phyloP scores from a whole-genome alignment of 2,888 invertebrate species.

The Phaonia tiefii region DNA sequence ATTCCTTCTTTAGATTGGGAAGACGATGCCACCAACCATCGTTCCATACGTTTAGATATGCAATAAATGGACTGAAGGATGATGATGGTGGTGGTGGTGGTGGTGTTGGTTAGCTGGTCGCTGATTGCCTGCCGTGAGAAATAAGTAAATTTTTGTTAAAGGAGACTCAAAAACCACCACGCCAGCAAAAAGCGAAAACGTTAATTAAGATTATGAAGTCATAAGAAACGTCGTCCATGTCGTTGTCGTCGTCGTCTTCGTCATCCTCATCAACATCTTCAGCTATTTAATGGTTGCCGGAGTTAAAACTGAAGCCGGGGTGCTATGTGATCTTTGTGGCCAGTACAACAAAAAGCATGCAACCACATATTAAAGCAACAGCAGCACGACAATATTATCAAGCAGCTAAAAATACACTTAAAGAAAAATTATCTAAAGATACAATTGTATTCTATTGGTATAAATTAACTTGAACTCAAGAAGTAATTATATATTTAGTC shows the following conservation, averaged over 20 bases:
- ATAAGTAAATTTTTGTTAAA: conserved; percentile 67
- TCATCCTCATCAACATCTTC: conserved; percentile 58
- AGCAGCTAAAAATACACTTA: not conserved
- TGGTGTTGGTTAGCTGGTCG: conserved; percentile 29
- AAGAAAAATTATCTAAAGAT: too few relatives aligned
- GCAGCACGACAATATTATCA: conserved; percentile 27
- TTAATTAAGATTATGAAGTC: conserved; percentile 81
- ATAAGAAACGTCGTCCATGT: conserved; percentile 74
- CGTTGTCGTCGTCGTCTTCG: conserved; percentile 66
- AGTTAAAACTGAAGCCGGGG: not conserved
- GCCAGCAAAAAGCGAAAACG: conserved; percentile 71
- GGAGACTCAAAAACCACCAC: not conserved
- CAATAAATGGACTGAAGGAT: not conserved
- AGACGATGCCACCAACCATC: not conserved
- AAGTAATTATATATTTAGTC: too few relatives aligned
- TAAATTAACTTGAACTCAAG: too few relatives aligned
- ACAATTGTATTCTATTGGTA: too few relatives aligned
- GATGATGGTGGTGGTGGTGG: conserved; percentile 34
- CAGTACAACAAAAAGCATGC: not conserved
- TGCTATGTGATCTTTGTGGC: conserved; percentile 23
- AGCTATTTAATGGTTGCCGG: conserved; percentile 34
- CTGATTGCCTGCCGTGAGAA: conserved; percentile 69
- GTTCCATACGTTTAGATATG: too few relatives aligned
- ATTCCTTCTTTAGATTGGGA: not conserved
- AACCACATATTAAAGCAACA: not conserved